A percentile compares a stretch with the other conserved stretches of the same genome.
Conservation (phyloP, 2,888 invertebrate genomes). For the Abrostola tripartita region DNA sequence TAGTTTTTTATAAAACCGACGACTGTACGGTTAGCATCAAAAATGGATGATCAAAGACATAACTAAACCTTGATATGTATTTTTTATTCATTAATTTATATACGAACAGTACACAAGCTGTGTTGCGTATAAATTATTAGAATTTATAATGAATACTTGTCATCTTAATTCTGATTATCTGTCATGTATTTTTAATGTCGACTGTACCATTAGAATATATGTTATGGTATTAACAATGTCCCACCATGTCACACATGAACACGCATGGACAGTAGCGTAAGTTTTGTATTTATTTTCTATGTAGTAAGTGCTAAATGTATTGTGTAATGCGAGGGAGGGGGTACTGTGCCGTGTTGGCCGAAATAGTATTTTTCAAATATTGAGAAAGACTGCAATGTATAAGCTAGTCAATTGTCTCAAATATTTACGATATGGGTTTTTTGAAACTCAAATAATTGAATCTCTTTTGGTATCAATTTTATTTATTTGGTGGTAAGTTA, state of each 20-base stretch:
- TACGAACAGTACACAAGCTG: too few species aligned
- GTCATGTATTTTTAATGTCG: background rate
- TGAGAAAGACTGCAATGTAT: constrained; percentile 18
- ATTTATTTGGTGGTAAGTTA: background rate
- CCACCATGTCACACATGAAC: constrained; percentile 20
- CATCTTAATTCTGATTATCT: too few species aligned
- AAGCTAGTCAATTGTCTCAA: constrained; percentile 25
- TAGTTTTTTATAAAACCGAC: too few species aligned
- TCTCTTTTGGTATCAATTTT: constrained; percentile 2
- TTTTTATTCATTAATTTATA: too few species aligned
- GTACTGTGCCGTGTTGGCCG: constrained; percentile 43
- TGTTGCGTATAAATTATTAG: too few species aligned
- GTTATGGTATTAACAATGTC: constrained; percentile 21
- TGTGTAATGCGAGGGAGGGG: constrained; percentile 61
- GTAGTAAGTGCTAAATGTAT: constrained; percentile 74
- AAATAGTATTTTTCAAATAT: constrained; percentile 51
- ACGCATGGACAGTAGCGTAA: constrained; percentile 61
- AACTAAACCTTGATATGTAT: too few species aligned
- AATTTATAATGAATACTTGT: too few species aligned
- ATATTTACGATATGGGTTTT: background rate
- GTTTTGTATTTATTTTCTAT: constrained; percentile 77
- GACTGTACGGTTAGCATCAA: too few species aligned
- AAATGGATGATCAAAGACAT: too few species aligned
- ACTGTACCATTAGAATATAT: background rate
- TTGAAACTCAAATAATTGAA: constrained; percentile 13